phyloP scores from a whole-genome alignment of 2,113 vertebrate species.

The Corythaixoides concolor region DNA sequence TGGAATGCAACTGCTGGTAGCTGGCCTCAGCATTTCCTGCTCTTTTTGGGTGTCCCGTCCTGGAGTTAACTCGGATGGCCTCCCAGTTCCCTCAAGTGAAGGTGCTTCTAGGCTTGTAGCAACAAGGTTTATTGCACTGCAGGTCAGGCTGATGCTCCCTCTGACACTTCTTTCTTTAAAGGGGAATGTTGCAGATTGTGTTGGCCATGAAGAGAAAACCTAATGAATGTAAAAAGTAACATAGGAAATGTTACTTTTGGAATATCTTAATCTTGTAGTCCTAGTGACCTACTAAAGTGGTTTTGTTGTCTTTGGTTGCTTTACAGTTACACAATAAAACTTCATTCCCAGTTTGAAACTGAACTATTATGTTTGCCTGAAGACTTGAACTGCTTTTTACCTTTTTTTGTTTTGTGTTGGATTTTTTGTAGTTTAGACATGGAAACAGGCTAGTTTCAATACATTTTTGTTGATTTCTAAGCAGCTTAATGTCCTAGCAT shows the following conservation, averaged over 20 bases:
- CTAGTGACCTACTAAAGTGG: not conserved
- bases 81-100: not conserved
- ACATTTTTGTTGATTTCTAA: not conserved
- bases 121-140: not conserved
- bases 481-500: not conserved
- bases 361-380: not conserved
- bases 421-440: not conserved
- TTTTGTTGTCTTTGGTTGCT: not conserved
- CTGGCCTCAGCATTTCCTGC: not conserved
- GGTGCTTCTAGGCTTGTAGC: not conserved
- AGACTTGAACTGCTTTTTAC: not conserved
- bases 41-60: not conserved
- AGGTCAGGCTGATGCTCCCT: not conserved
- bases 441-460: not conserved
- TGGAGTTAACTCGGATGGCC: not conserved
- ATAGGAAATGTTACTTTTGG: not conserved
- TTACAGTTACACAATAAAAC: not conserved
- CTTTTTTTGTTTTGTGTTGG: not conserved
- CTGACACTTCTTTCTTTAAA: not conserved
- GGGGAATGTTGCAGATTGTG: not conserved
- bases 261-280: not conserved
- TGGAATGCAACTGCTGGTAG: not conserved
- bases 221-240: not conserved
- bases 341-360: not conserved
- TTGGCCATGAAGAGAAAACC: not conserved